phyloP scores from a whole-genome alignment of 2,113 vertebrate genomes.

The Microcebus ravelobensis region DNA sequence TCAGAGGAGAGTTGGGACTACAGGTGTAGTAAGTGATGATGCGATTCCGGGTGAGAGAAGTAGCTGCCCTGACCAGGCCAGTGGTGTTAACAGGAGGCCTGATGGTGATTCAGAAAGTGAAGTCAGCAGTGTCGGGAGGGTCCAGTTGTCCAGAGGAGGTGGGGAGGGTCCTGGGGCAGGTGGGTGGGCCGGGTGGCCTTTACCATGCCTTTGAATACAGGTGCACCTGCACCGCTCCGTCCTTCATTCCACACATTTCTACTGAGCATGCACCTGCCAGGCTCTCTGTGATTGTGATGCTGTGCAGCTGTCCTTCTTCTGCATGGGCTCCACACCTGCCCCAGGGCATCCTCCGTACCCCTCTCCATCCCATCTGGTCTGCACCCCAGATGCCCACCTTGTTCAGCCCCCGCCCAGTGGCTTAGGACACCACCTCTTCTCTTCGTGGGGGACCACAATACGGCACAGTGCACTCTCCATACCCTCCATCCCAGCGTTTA shows the following conservation, averaged over 20 bases:
- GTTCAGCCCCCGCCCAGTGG: neutral
- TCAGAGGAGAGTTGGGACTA: neutral
- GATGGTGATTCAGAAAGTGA: neutral
- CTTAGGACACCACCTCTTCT: neutral
- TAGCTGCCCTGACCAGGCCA: neutral
- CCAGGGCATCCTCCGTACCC: neutral
- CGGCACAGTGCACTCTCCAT: rapidly evolving
- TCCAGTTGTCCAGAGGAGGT: neutral
- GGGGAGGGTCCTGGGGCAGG: neutral
- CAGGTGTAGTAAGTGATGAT: too few relatives aligned
- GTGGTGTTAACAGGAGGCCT: neutral
- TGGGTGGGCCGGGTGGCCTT: neutral
- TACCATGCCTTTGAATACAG: neutral
- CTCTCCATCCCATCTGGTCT: neutral
- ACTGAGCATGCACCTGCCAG: neutral
- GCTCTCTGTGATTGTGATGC: neutral
- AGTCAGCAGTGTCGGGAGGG: neutral
- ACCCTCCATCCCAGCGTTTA: rapidly evolving
- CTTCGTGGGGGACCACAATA: neutral
- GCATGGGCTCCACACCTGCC: too few relatives aligned
- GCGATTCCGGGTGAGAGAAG: neutral
- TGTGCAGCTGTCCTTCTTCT: too few relatives aligned
- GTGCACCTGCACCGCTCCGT: rapidly evolving
- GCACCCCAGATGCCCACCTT: too few relatives aligned
- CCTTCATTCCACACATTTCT: neutral